A percentile compares a stretch with the other conserved stretches of the same genome.
Evolutionary conservation across 2,113 vertebrate species (phyloP).

Genomic region (Campylomormyrus numenius): DNA sequence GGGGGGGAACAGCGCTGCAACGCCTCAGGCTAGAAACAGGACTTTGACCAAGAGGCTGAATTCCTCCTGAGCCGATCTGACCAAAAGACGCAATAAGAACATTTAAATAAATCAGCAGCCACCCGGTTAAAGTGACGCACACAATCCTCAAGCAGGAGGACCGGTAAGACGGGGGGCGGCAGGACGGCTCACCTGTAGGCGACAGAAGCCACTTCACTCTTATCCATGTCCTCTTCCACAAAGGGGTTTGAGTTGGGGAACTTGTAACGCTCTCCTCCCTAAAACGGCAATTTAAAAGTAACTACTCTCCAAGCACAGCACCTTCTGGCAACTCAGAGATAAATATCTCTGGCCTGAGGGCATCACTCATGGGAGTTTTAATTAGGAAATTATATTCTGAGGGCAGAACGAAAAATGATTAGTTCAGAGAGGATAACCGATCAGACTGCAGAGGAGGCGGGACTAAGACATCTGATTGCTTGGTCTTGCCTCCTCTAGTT

Average conservation of each 20-base stretch:
- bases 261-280: slow-evolving; percentile 88
- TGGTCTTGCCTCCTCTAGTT: too few species aligned
- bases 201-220: slow-evolving; percentile 93
- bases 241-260: slow-evolving; percentile 91
- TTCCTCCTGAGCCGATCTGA: too few species aligned
- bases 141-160: not conserved
- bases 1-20: too few species aligned
- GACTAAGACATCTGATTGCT: too few species aligned
- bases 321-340: not conserved
- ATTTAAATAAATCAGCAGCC: not conserved
- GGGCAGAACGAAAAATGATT: too few species aligned
- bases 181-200: slow-evolving; percentile 73
- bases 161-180: not conserved
- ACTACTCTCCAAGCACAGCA: not conserved
- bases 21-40: too few species aligned
- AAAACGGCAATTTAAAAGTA: not conserved
- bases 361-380: not conserved
- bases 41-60: too few species aligned
- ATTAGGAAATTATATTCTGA: too few species aligned
- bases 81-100: not conserved
- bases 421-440: too few species aligned
- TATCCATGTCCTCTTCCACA: slow-evolving; percentile 95
- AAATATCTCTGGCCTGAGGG: not conserved
- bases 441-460: too few species aligned
- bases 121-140: not conserved